Base-by-base conservation (phyloP, 2,113 vertebrate species). In the Rhabdomys dilectus region DNA sequence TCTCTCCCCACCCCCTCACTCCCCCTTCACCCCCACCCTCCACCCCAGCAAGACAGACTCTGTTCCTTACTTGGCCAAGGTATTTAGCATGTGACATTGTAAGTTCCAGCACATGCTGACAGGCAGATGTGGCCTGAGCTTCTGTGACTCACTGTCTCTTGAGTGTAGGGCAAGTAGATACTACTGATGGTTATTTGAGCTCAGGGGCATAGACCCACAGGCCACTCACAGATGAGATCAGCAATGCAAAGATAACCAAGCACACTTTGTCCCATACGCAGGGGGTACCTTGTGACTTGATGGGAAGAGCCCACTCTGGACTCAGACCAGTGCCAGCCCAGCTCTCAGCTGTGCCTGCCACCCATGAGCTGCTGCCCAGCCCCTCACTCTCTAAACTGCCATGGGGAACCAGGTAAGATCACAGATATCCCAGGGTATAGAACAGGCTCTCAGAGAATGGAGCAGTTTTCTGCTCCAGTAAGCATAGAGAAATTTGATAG, bases 91-190 rank as follows among this genome's bases (percentile, higher is more conserved):
- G 36, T 66, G 29, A 82, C 51, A 6, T 42, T 82, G 91, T 76
- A 84, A 75, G 56, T 89, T 58, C 51, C 68, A 90, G 78, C 72
- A 86, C 86, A 91, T 86, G 88, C 86, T 87, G 91, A 97, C 94
- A 93, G 45, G 45, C 12, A 4, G 81, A 39, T 92, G 42, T 51
- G 78, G 62, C 66, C 73, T 22, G 15, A 62, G 91, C 53, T 93
- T 91, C 88, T 92, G 34, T 81, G 82, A 62, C 82, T 87, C 36
- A 86, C 76, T 56, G 51, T 92, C 62, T 76, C 76, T 42, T 12
- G 88, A 45, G 53, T 17, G 0, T 16, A 78, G 66, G 76, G 89
- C 77, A 89, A 51, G 94, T 58, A 68, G 66, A 68, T 88, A 73
- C 66, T 80, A 45, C 58, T 34, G 17, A 75, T n/a, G 62, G 88